Evolutionary conservation across 2,797 vertebrate genomes (phyloP), one percentile per base, ranked within the genome.

Genomic region (Bradypus variegatus): DNA sequence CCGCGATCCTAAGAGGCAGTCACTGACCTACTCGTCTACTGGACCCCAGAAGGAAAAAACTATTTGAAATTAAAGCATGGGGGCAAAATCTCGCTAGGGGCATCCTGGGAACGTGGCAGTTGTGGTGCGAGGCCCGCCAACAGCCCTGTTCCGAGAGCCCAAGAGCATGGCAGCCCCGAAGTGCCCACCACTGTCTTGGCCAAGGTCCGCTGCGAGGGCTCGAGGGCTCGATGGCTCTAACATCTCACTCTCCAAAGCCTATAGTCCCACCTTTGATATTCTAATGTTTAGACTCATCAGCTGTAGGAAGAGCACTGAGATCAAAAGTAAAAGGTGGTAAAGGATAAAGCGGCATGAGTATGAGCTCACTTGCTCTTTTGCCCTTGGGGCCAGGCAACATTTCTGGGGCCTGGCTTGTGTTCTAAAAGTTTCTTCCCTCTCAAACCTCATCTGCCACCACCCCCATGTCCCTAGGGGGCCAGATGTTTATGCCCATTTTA

Each of bases 401-500:
- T 38, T 3, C 1, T 3, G 41, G 16, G 53, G 70, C 45, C 23
- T 14, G 8, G 5, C 21, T 45, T 10, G 14, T 6, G 33, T n/a
- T 29, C 62, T 13, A 3, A 9, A 2, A 7, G 27, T 15, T 25
- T 19, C 29, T 10, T 11, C 41, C 29, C 2, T 6, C 50, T 23
- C 6, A 13, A 45, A 33, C 10, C 41, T 19, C 8, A 6, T 10
- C 10, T 9, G 29, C 31, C 6, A 16, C 11, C 21, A 23, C 19
- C 16, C 0, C 27, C 6, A 1, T 0, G 9, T 27, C 29, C 67
- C 75, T 41, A 6, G 27, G 14, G 67, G 67, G 9, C n/a, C 38
- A 50, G 33, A n/a, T 38, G 31, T 41, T 58, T 6, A 21, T 13
- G 41, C 33, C 81, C 62, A 11, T 16, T 2, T 18, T 13, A 41